phyloP scores from a whole-genome alignment of 2,113 vertebrate species.

The Podarcis muralis region DNA sequence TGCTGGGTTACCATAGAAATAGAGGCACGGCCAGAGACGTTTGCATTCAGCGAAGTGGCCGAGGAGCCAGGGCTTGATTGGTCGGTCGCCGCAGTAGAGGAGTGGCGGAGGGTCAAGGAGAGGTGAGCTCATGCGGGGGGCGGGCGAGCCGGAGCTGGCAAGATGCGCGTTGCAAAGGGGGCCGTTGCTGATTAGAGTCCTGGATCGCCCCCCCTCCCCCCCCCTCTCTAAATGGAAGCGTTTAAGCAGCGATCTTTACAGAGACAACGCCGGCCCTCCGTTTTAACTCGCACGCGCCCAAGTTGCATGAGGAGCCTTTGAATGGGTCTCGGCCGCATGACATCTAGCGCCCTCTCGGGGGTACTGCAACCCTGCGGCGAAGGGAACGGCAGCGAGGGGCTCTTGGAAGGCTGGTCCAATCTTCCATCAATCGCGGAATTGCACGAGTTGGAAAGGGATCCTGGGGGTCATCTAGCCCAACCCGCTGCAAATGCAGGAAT shows the following conservation, averaged over 20 bases:
- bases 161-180: background rate
- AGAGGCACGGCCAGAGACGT: background rate
- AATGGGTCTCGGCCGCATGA: background rate
- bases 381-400: background rate
- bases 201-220: too few relatives aligned
- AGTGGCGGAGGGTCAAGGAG: constrained; percentile 16
- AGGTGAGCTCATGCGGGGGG: background rate
- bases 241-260: background rate
- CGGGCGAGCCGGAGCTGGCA: background rate
- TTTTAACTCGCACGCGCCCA: background rate
- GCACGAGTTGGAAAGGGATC: too few relatives aligned
- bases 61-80: background rate
- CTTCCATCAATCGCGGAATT: too few relatives aligned
- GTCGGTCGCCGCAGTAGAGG: background rate
- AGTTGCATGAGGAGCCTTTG: background rate
- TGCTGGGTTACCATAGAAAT: constrained; percentile 17
- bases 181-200: background rate
- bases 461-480: too few relatives aligned
- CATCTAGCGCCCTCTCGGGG: background rate
- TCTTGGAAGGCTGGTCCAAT: too few relatives aligned
- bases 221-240: background rate
- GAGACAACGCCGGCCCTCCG: background rate
- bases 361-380: background rate
- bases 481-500: too few relatives aligned
- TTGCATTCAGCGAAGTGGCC: background rate